Conservation (phyloP, 2,888 invertebrate genomes). For the Andrena bucephala region DNA sequence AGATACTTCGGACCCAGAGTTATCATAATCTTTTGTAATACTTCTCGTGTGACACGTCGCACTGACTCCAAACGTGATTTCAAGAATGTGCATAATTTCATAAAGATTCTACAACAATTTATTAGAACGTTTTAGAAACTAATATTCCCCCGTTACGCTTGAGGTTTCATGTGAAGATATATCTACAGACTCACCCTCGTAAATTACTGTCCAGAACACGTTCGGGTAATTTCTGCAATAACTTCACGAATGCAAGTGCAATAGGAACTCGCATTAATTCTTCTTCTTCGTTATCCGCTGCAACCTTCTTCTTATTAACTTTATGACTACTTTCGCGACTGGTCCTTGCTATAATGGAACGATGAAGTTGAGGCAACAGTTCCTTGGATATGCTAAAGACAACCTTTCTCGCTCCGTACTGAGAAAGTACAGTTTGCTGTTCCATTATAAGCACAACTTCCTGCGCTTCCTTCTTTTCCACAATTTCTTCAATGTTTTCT, state of each 20-base stretch:
- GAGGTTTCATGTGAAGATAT: not conserved
- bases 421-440: slow-evolving; percentile 87
- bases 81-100: slow-evolving; percentile 95
- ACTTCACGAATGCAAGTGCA: slow-evolving; percentile 95
- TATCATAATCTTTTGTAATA: slow-evolving; percentile 95
- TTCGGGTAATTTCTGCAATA: slow-evolving; percentile 94
- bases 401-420: slow-evolving; percentile 91
- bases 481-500: slow-evolving; percentile 76
- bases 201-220: slow-evolving; percentile 91
- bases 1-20: slow-evolving; percentile 94
- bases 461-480: slow-evolving; percentile 73
- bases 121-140: slow-evolving; percentile 22
- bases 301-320: slow-evolving; percentile 89
- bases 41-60: slow-evolving; percentile 93
- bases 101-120: slow-evolving; percentile 88
- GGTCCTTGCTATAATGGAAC: slow-evolving; percentile 89
- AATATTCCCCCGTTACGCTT: not conserved
- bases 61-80: slow-evolving; percentile 96
- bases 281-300: slow-evolving; percentile 93
- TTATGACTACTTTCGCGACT: slow-evolving; percentile 92
- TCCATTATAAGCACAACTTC: slow-evolving; percentile 79
- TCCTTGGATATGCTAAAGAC: slow-evolving; percentile 89
- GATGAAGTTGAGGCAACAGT: slow-evolving; percentile 93
- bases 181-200: slow-evolving; percentile 89
- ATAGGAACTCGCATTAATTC: slow-evolving; percentile 96